phyloP scores from a whole-genome alignment of 2,797 vertebrate species.

The Rhinoraja longicauda region DNA sequence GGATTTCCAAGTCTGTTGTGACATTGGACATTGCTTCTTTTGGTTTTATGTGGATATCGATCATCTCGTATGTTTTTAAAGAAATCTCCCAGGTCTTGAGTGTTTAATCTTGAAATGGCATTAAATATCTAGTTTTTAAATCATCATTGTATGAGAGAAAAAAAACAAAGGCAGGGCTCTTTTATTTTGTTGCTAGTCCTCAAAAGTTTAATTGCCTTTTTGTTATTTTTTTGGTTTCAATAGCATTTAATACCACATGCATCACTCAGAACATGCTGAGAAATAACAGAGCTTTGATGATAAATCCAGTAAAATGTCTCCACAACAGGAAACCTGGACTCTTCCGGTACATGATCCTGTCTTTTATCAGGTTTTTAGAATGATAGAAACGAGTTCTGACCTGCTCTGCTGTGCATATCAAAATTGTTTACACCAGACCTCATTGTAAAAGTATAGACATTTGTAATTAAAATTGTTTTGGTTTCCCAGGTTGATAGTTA shows the following conservation, averaged over 20 bases:
- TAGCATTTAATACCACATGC: background rate
- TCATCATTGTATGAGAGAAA: background rate
- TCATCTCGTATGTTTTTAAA: background rate
- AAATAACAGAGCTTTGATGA: constrained; percentile 31
- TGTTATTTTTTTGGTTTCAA: background rate
- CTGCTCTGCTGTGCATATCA: background rate
- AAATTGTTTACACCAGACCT: constrained; percentile 8
- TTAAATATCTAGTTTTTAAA: background rate
- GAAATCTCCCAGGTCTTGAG: background rate
- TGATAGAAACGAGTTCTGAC: background rate
- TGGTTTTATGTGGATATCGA: background rate
- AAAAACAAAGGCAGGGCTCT: background rate
- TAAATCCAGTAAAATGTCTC: constrained; percentile 22
- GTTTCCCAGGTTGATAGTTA: background rate
- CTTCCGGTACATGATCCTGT: constrained; percentile 10
- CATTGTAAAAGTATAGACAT: constrained; percentile 6
- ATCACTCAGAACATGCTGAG: background rate
- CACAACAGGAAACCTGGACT: constrained; percentile 31
- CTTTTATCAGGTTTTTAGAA: constrained; percentile 27
- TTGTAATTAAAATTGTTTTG: background rate
- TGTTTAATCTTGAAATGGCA: background rate
- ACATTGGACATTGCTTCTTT: background rate
- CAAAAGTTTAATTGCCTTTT: background rate
- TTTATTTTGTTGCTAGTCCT: background rate
- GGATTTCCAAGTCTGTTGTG: background rate